A percentile compares a stretch with the other conserved stretches of the same genome.
These are phyloP conservation scores for Anolis sagrei DNA, from an alignment of 2,113 vertebrate genomes.

Conservation along the genomic window DNA sequence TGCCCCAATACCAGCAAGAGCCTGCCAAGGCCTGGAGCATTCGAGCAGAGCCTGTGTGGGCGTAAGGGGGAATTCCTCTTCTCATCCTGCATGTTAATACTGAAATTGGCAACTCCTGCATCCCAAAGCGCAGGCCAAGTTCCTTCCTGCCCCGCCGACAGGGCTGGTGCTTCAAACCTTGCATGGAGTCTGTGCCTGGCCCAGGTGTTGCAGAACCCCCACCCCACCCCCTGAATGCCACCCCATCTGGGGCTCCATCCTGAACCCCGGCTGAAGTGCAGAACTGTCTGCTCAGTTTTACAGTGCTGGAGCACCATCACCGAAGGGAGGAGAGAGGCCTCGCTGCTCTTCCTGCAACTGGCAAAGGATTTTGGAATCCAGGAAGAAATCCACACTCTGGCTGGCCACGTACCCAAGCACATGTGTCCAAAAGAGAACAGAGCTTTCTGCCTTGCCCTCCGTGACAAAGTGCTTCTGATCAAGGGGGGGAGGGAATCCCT, in stretches of 20 bases:
- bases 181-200: not conserved
- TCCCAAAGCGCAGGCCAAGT: not conserved
- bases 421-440: not conserved
- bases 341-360: not conserved
- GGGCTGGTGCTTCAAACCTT: not conserved
- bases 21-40: not conserved
- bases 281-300: not conserved
- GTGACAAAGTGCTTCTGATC: slow-evolving; percentile 27
- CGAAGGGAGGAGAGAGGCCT: not conserved
- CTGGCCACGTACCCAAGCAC: not conserved
- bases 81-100: slow-evolving; percentile 19
- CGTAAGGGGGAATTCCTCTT: not conserved
- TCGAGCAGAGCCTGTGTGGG: not conserved
- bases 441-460: not conserved
- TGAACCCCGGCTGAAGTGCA: not conserved
- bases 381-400: not conserved
- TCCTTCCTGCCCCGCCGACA: not conserved
- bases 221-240: too few relatives aligned
- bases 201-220: not conserved
- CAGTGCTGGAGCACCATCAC: not conserved
- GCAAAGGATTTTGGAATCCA: not conserved
- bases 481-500: not conserved
- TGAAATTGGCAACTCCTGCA: slow-evolving; percentile 31
- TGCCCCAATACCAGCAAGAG: not conserved
- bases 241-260: not conserved